Base-by-base conservation (phyloP, 2,113 vertebrate species). In the Lampris incognitus region DNA sequence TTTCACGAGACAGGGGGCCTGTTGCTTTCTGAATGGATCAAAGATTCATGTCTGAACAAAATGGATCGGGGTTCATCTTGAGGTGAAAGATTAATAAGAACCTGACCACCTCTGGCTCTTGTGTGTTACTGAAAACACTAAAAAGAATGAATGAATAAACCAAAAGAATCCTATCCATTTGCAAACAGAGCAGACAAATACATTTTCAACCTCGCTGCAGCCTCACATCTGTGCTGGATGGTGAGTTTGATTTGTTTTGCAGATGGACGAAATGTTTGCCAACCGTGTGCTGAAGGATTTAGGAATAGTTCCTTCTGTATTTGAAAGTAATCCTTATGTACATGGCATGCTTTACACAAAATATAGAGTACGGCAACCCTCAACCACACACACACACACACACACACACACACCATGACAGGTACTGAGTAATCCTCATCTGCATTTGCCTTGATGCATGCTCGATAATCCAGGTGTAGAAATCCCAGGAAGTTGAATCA, bases 251-350 rank as follows among this genome's bases (percentile, higher is more conserved):
- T 89, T 86, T 85, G 85, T 77, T 89, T 78, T 81, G 67, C 71
- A 77, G 87, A 82, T 82, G 83, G 84, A 78, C 86, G 72, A 81
- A 88, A 84, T 84, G 72, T 85, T 81, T 83, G 74, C 79, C 81
- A 74, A 84, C 73, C 86, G 87, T 86, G 87, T 87, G 85, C 82
- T 60, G 61, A 89, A 83, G 83, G 84, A 84, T 92, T 85, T 89
- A 86, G 88, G 85, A 90, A 86, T 91, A 86, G 90, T 91, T 87
- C 75, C 78, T 87, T 81, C 85, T 86, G 89, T 86, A 89, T 83
- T 92, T 92, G 90, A 82, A 88, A 88, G 84, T 92, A 92, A 91
- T 92, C 92, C 86, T 83, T 86, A 90, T 92, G 91, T 93, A 93
- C 92, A 91, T 91, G 90, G 78, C 81, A 72, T 74, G 84, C 89